These are phyloP conservation scores for Trichopria drosophilae DNA, from an alignment of 2,888 invertebrate species.

Conservation along the genomic window DNA sequence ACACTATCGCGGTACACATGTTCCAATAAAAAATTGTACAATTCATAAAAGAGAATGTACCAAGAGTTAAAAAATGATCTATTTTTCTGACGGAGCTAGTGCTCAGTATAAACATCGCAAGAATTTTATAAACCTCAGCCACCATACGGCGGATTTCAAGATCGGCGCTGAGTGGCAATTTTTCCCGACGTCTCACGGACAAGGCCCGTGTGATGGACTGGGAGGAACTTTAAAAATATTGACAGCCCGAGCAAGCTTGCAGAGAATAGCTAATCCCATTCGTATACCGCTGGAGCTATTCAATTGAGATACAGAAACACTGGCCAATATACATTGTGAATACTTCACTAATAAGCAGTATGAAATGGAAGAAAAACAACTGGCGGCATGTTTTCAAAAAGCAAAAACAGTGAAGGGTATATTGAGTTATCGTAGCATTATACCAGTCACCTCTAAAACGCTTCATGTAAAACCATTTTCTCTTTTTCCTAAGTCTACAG, in stretches of 20 bases:
- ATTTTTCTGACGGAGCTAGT: too few species aligned
- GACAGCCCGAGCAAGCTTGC: constrained; percentile 9
- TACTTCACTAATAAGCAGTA: not conserved
- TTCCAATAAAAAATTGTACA: too few species aligned
- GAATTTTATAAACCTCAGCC: constrained; percentile 14
- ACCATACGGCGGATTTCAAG: constrained; percentile 7
- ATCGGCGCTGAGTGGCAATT: constrained; percentile 12
- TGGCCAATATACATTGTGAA: not conserved
- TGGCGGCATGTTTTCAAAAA: not conserved
- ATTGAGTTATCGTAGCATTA: not conserved
- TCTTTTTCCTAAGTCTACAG: too few species aligned
- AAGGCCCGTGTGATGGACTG: constrained; percentile 14
- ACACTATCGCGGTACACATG: too few species aligned
- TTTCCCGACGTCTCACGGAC: constrained; percentile 13
- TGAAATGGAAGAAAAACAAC: not conserved
- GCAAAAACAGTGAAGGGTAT: not conserved
- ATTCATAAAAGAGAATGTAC: too few species aligned
- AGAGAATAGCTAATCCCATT: not conserved
- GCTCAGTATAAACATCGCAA: too few species aligned
- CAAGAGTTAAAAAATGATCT: too few species aligned
- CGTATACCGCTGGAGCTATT: not conserved
- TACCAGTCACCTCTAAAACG: too few species aligned
- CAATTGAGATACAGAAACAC: not conserved
- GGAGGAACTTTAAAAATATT: constrained; percentile 12
- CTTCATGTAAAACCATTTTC: too few species aligned